phyloP scores from a whole-genome alignment of 2,797 vertebrate species.

The Aeoliscus strigatus region DNA sequence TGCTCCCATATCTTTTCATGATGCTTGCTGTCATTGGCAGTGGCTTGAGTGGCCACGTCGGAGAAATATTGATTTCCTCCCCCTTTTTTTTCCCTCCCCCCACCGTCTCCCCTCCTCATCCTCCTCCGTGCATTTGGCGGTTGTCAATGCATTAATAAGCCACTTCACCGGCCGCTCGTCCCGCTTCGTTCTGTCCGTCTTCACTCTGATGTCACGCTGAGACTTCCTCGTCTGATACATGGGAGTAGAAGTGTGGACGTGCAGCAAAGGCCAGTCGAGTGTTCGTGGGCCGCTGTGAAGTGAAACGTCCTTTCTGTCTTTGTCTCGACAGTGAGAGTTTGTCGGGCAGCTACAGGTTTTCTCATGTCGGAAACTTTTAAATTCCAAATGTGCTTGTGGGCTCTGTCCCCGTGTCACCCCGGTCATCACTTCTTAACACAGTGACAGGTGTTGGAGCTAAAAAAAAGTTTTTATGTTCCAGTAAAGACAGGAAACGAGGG shows the following conservation, averaged over 20 bases:
- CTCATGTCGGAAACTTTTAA: too few relatives aligned
- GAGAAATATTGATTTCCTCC: conserved; percentile 76
- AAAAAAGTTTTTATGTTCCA: too few relatives aligned
- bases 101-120: conserved; percentile 4
- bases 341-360: too few relatives aligned
- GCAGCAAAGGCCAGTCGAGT: conserved; percentile 36
- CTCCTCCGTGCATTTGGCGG: conserved; percentile 33
- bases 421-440: too few relatives aligned
- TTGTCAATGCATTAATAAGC: conserved; percentile 48
- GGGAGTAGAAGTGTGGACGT: conserved; percentile 13
- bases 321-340: too few relatives aligned
- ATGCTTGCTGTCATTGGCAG: conserved; percentile 79
- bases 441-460: too few relatives aligned
- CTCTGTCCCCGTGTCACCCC: too few relatives aligned
- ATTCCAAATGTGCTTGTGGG: too few relatives aligned
- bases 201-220: conserved; percentile 33
- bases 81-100: conserved; percentile 16
- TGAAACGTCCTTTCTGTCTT: conserved; percentile 49
- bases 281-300: conserved; percentile 55
- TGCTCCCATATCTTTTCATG: conserved; percentile 79
- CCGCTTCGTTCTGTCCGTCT: conserved; percentile 27
- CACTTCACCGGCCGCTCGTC: conserved; percentile 45
- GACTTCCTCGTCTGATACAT: conserved; percentile 35
- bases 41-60: conserved; percentile 71
- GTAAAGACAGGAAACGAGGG: too few relatives aligned